Conservation (phyloP, 2,113 vertebrate species). For the Rissa tridactyla region DNA sequence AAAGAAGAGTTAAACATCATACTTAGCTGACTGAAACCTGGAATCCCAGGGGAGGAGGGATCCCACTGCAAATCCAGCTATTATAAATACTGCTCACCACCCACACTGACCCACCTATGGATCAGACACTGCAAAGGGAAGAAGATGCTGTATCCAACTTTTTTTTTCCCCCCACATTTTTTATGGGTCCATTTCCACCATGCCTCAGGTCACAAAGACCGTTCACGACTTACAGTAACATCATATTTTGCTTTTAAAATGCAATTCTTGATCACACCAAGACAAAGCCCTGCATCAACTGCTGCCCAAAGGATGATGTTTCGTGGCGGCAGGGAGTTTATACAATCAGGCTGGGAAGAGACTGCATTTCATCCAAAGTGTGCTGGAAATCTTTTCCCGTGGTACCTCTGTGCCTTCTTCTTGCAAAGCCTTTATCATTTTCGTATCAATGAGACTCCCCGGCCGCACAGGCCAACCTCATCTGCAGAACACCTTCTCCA, state of each 20-base stretch:
- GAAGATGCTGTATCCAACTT: fast-evolving
- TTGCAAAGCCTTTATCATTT: background rate
- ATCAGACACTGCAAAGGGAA: background rate
- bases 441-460: too few species aligned
- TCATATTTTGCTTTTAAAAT: fast-evolving
- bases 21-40: background rate
- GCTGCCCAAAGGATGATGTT: background rate
- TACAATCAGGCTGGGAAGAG: fast-evolving
- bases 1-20: fast-evolving
- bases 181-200: background rate
- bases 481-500: too few species aligned
- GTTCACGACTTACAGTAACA: fast-evolving
- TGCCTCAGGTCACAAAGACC: background rate
- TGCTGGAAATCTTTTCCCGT: background rate
- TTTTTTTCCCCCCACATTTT: fast-evolving
- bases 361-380: fast-evolving
- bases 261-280: background rate
- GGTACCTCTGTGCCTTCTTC: background rate
- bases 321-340: background rate
- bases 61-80: background rate
- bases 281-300: too few species aligned
- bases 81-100: fast-evolving
- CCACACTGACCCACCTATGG: fast-evolving
- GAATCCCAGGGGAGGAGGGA: background rate
- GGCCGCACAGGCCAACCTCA: too few species aligned